These are phyloP conservation scores for Andrena chrysosceles DNA, from an alignment of 2,888 invertebrate genomes.

Conservation along the genomic window DNA sequence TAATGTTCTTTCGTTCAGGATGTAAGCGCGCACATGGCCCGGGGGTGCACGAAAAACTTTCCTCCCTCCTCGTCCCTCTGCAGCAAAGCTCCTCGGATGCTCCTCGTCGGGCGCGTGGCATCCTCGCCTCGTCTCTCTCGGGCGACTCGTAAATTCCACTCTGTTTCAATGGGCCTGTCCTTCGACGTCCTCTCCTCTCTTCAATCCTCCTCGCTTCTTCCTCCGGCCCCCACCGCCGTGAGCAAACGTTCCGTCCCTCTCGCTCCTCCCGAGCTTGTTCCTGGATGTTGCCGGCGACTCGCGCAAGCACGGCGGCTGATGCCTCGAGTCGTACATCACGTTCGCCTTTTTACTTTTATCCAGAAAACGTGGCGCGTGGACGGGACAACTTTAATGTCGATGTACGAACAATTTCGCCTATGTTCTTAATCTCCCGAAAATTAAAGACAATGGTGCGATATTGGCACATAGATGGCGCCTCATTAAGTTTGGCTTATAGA, in stretches of 20 bases:
- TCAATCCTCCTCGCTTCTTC: slow-evolving; percentile 18
- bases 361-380: neutral
- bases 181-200: slow-evolving; percentile 52
- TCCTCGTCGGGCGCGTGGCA: slow-evolving; percentile 71
- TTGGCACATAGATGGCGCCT: no score
- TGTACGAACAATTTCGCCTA: no score
- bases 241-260: neutral
- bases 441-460: no score
- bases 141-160: slow-evolving; percentile 63
- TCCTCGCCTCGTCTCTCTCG: slow-evolving; percentile 56
- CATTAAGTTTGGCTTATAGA: no score
- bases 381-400: no score
- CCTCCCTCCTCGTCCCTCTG: slow-evolving; percentile 13
- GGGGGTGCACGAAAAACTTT: slow-evolving; percentile 31
- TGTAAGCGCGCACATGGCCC: slow-evolving; percentile 17
- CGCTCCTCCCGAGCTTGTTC: slow-evolving; percentile 2
- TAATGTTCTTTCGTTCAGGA: slow-evolving; percentile 49
- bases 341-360: neutral
- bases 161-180: slow-evolving; percentile 72
- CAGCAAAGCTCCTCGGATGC: neutral
- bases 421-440: no score
- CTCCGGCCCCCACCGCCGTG: slow-evolving; percentile 2
- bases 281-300: slow-evolving; percentile 20
- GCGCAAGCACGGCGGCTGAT: neutral
- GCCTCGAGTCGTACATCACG: neutral